A percentile compares a stretch with the other conserved stretches of the same genome.
Evolutionary conservation across 2,113 vertebrate genomes (phyloP).

Genomic region (Anolis carolinensis): DNA sequence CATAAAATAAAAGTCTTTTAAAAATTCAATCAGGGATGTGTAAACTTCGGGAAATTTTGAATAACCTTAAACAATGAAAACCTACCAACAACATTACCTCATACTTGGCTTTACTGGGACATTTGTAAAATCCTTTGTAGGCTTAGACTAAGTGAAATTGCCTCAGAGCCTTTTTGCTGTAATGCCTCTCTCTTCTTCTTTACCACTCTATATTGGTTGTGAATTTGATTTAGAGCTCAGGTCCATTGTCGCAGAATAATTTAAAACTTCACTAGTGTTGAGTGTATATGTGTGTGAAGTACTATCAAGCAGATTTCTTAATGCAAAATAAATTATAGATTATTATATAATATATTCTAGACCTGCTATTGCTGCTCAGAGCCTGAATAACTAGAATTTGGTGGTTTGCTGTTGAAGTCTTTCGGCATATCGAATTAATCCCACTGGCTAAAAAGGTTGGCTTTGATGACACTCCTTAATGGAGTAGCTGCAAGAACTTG

Average conservation of each 20-base stretch:
- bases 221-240: constrained; percentile 10
- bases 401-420: constrained; percentile 8
- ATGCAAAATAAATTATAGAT: not conserved
- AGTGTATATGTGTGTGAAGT: not conserved
- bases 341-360: constrained; percentile 2
- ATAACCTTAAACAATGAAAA: not conserved
- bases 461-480: not conserved
- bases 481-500: constrained; percentile 3
- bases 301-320: not conserved
- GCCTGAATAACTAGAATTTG: constrained; percentile 3
- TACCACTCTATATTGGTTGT: not conserved
- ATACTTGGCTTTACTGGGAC: not conserved
- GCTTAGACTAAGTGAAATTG: not conserved
- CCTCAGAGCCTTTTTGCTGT: not conserved
- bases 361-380: constrained; percentile 22
- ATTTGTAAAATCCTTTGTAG: not conserved
- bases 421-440: constrained; percentile 20
- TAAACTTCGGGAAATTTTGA: not conserved
- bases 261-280: constrained; percentile 12
- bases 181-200: not conserved
- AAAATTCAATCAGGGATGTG: not conserved
- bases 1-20: not conserved
- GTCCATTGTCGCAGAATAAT: not conserved
- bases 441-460: constrained; percentile 10
- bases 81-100: not conserved